Evolutionary conservation across 2,888 invertebrate species (phyloP).

Genomic region (Hypomecis punctinalis): DNA sequence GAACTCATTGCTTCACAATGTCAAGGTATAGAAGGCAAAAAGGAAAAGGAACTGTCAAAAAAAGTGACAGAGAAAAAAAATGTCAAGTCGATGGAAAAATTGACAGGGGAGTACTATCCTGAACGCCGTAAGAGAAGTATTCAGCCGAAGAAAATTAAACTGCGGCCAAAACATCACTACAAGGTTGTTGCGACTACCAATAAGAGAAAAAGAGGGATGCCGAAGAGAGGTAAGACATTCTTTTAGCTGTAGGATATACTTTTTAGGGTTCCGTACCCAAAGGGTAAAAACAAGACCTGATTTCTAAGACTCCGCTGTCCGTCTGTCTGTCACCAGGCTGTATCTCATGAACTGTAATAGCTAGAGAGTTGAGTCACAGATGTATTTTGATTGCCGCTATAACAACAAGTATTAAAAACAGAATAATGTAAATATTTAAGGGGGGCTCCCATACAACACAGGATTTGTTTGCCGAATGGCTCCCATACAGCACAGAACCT

Average conservation of each 20-base stretch:
- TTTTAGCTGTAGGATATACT: too few species aligned
- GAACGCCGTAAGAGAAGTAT: slow-evolving; percentile 57
- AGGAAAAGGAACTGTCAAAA: neutral
- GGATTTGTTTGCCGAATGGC: too few species aligned
- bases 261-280: neutral
- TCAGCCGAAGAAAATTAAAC: slow-evolving; percentile 52
- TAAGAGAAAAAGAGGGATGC: slow-evolving; percentile 63
- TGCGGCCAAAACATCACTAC: slow-evolving; percentile 60
- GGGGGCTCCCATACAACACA: too few species aligned
- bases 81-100: slow-evolving; percentile 35
- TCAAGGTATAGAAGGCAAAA: neutral
- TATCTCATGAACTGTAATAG: too few species aligned
- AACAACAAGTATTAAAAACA: too few species aligned
- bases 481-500: too few species aligned
- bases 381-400: too few species aligned
- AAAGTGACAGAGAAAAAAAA: slow-evolving; percentile 12
- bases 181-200: slow-evolving; percentile 59
- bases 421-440: too few species aligned
- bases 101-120: slow-evolving; percentile 59
- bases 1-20: too few species aligned
- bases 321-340: too few species aligned
- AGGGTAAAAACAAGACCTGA: neutral
- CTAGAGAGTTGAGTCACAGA: too few species aligned
- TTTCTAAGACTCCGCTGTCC: too few species aligned
- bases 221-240: slow-evolving; percentile 58